phyloP scores from a whole-genome alignment of 2,113 vertebrate species.

The Pteropus alecto region DNA sequence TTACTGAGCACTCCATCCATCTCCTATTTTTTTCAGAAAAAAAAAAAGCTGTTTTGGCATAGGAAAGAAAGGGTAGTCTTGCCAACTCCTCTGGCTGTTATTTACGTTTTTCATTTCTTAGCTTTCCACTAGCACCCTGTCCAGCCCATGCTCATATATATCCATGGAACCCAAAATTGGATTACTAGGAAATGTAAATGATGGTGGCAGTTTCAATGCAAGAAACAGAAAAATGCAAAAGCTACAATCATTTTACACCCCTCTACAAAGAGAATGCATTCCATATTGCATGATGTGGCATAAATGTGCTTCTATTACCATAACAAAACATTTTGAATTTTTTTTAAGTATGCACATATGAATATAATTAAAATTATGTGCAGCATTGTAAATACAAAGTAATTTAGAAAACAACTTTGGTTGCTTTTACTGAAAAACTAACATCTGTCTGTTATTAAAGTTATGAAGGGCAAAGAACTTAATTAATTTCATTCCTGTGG shows the following conservation, averaged over 20 bases:
- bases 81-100: not conserved
- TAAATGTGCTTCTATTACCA: slow-evolving; percentile 54
- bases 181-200: slow-evolving; percentile 15
- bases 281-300: slow-evolving; percentile 36
- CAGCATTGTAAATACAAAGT: slow-evolving; percentile 63
- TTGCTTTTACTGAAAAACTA: slow-evolving; percentile 71
- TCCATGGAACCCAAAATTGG: not conserved
- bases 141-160: not conserved
- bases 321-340: slow-evolving; percentile 55
- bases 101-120: slow-evolving; percentile 26
- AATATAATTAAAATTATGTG: slow-evolving; percentile 65
- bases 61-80: not conserved
- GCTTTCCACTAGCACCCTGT: not conserved
- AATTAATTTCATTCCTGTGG: slow-evolving; percentile 66
- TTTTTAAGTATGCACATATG: slow-evolving; percentile 52
- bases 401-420: slow-evolving; percentile 63
- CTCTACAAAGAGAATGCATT: slow-evolving; percentile 17
- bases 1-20: not conserved
- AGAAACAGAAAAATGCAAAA: not conserved
- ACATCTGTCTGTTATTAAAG: slow-evolving; percentile 74
- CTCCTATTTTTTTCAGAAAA: not conserved
- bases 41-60: not conserved
- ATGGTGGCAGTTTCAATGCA: not conserved
- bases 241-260: not conserved
- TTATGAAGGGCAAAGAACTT: slow-evolving; percentile 68